phyloP scores from a whole-genome alignment of 2,888 invertebrate species.

The Sinodicranocentrus sp. region DNA sequence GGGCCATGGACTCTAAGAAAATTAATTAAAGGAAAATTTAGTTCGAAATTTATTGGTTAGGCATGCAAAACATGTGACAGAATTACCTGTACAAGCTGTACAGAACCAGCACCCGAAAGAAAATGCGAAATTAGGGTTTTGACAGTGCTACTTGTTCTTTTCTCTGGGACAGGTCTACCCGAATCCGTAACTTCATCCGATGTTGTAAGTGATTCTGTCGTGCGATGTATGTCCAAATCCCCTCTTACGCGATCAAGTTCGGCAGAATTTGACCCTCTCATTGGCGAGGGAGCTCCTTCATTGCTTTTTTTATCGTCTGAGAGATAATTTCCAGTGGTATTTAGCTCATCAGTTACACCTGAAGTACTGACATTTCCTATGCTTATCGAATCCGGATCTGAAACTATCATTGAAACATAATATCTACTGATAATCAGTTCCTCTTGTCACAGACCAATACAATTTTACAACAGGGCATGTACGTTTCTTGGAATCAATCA shows the following conservation, averaged over 20 bases:
- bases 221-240: constrained; percentile 14
- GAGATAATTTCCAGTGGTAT: constrained; percentile 20
- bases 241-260: background rate
- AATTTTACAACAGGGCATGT: background rate
- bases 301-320: constrained; percentile 36
- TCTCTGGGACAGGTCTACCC: constrained; percentile 73
- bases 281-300: constrained; percentile 49
- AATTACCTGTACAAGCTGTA: constrained; percentile 79
- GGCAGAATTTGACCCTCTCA: background rate
- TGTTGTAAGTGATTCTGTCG: constrained; percentile 27
- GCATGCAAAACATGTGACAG: too few relatives aligned
- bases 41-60: background rate
- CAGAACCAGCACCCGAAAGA: constrained; percentile 81
- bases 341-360: constrained; percentile 68
- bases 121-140: constrained; percentile 85
- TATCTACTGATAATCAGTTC: too few relatives aligned
- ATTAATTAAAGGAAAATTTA: background rate
- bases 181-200: constrained; percentile 70
- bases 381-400: constrained; percentile 50
- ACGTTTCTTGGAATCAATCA: constrained; percentile 51
- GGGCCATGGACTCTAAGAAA: constrained; percentile 82
- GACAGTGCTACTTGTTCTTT: constrained; percentile 78
- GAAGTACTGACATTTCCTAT: constrained; percentile 71
- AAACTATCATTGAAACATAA: too few relatives aligned
- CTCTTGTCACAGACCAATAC: too few relatives aligned